Conservation (phyloP, 2,113 vertebrate genomes). For the Odocoileus hemionus region DNA sequence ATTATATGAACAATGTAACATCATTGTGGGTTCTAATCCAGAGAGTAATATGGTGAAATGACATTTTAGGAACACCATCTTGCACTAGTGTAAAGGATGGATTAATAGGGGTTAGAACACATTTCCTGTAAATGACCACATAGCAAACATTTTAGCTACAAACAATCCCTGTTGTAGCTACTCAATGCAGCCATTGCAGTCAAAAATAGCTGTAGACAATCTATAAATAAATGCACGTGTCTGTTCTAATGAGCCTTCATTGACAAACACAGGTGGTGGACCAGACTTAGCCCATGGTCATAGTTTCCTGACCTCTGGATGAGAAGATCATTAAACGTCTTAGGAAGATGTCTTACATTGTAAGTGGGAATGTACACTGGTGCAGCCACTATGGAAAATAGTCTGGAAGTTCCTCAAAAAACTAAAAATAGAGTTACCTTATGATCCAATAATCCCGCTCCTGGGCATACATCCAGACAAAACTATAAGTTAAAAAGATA, state of each 20-base stretch:
- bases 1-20: not conserved
- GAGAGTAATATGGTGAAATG: not conserved
- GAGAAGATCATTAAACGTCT: not conserved
- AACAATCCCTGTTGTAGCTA: not conserved
- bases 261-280: not conserved
- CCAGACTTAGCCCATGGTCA: not conserved
- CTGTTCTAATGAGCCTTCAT: slow-evolving; percentile 16
- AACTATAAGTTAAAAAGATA: not conserved
- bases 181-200: not conserved
- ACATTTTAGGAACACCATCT: not conserved
- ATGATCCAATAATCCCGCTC: not conserved
- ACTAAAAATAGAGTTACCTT: not conserved
- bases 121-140: not conserved
- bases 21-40: not conserved
- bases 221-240: not conserved
- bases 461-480: not conserved
- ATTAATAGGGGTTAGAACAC: not conserved
- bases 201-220: not conserved
- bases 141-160: not conserved
- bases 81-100: not conserved
- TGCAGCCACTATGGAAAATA: not conserved
- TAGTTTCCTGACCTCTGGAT: not conserved
- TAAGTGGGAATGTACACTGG: not conserved
- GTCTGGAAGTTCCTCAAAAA: not conserved
- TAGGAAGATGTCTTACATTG: not conserved